These are phyloP conservation scores for Hoplostethus mediterraneus DNA, from an alignment of 2,797 vertebrate genomes.

Conservation along the genomic window DNA sequence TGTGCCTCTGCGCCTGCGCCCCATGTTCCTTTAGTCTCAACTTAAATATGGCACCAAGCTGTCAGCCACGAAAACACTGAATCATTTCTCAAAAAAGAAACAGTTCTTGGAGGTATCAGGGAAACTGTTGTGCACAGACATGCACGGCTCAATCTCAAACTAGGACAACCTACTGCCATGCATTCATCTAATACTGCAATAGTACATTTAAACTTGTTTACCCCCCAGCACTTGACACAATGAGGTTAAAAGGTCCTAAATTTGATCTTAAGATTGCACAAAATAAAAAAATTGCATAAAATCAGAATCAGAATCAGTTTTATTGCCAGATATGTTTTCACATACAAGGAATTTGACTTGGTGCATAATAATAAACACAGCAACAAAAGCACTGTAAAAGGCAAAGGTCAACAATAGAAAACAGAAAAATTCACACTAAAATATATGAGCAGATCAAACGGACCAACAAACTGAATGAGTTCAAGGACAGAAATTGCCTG, in stretches of 20 bases:
- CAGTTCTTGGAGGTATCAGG: constrained; percentile 69
- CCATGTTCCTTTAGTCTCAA: constrained; percentile 36
- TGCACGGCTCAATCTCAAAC: constrained; percentile 59
- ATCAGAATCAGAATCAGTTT: too few species aligned
- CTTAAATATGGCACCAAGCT: constrained; percentile 57
- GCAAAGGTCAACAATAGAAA: too few species aligned
- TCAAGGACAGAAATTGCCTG: not conserved
- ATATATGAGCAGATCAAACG: too few species aligned
- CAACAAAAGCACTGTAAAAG: too few species aligned
- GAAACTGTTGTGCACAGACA: constrained; percentile 36
- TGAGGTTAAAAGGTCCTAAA: constrained; percentile 34
- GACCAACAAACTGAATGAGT: too few species aligned
- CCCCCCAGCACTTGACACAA: constrained; percentile 51
- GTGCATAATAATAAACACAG: too few species aligned
- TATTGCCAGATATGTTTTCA: too few species aligned
- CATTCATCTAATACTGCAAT: constrained; percentile 7
- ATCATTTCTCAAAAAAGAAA: constrained; percentile 71
- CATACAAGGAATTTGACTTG: too few species aligned
- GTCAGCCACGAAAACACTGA: constrained; percentile 57
- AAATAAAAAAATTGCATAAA: not conserved
- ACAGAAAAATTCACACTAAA: too few species aligned
- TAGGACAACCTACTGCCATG: constrained; percentile 54
- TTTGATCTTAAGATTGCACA: constrained; percentile 25
- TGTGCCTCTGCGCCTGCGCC: not conserved
- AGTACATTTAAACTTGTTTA: constrained; percentile 58